Evolutionary conservation across 2,113 vertebrate species (phyloP).

Genomic region (Menura novaehollandiae): DNA sequence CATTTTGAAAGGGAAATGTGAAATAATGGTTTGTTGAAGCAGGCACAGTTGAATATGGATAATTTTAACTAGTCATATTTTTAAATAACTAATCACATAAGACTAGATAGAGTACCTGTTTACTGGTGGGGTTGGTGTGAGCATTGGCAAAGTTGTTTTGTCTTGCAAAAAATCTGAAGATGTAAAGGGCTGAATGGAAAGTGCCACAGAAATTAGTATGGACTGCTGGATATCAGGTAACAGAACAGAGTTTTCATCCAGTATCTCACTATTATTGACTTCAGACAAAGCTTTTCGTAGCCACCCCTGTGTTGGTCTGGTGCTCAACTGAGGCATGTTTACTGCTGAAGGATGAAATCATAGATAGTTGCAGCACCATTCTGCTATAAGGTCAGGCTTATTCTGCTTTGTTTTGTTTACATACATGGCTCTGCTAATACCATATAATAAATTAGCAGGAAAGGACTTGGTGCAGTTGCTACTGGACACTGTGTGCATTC

Average conservation of each 20-base stretch:
- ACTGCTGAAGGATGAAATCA: not conserved
- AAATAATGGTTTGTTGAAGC: not conserved
- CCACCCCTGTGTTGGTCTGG: not conserved
- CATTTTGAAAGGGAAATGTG: not conserved
- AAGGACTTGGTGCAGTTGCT: not conserved
- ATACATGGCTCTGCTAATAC: not conserved
- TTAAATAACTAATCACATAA: not conserved
- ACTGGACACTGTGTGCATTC: not conserved
- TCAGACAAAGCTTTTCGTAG: not conserved
- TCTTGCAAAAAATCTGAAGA: not conserved
- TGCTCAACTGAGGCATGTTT: rapidly evolving
- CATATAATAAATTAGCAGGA: not conserved
- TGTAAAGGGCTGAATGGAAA: not conserved
- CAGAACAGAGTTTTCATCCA: not conserved
- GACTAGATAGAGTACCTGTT: not conserved
- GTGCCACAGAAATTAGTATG: not conserved
- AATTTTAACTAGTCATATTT: not conserved
- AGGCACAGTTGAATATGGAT: not conserved
- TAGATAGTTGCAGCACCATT: not conserved
- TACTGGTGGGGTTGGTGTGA: not conserved
- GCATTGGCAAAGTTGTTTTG: not conserved
- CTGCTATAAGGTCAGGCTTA: not conserved
- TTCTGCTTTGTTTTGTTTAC: not conserved
- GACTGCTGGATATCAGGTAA: not conserved
- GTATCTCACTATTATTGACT: not conserved